Evolutionary conservation across 2,888 invertebrate species (phyloP).

Genomic region (Dicyrtomina minuta): DNA sequence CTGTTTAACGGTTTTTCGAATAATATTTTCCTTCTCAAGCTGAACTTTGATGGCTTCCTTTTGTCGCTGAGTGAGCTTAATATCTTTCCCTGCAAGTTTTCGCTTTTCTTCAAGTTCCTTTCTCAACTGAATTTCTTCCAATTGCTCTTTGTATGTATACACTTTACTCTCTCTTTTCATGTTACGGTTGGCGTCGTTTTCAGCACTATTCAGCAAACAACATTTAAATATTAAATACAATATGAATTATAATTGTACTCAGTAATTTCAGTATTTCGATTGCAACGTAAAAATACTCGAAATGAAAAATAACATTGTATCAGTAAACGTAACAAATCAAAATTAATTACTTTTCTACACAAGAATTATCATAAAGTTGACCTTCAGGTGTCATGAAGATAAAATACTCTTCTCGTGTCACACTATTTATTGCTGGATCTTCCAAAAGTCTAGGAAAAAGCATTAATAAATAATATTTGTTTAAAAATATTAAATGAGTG

Average conservation of each 20-base stretch:
- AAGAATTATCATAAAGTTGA: slow-evolving; percentile 85
- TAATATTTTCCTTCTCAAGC: slow-evolving; percentile 77
- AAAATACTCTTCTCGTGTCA: slow-evolving; percentile 77
- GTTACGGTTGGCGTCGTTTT: slow-evolving; percentile 60
- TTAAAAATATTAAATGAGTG: too few relatives aligned
- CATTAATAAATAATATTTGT: slow-evolving; percentile 3
- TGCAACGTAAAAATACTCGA: background rate
- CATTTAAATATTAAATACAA: background rate
- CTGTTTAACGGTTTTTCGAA: slow-evolving; percentile 60
- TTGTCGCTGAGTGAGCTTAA: slow-evolving; percentile 80
- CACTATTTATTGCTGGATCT: slow-evolving; percentile 67
- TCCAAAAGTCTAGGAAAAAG: slow-evolving; percentile 60
- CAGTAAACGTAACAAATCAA: background rate
- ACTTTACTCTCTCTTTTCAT: slow-evolving; percentile 93
- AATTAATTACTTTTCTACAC: slow-evolving; percentile 55
- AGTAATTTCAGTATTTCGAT: background rate
- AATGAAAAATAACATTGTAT: background rate
- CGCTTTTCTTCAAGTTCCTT: slow-evolving; percentile 89
- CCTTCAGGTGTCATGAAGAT: slow-evolving; percentile 83
- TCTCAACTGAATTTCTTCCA: slow-evolving; percentile 89
- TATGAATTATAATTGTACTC: too few relatives aligned
- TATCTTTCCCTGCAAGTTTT: slow-evolving; percentile 70
- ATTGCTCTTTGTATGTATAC: slow-evolving; percentile 94
- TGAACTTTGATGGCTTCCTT: slow-evolving; percentile 86
- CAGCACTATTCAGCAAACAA: slow-evolving; percentile 34